Conservation (phyloP, 2,113 vertebrate species). For the Heptranchias perlo region DNA sequence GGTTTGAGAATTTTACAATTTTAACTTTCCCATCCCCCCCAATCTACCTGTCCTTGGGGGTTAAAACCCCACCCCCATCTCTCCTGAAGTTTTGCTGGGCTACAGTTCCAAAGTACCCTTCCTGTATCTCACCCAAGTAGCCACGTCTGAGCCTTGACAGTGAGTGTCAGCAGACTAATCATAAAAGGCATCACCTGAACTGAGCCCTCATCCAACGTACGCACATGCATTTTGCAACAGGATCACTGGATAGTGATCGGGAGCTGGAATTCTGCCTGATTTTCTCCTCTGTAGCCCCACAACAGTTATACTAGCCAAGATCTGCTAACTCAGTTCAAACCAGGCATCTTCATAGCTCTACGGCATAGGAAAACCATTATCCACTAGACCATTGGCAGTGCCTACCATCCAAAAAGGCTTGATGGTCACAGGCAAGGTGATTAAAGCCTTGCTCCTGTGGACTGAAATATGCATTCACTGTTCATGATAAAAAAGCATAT, state of each 20-base stretch:
- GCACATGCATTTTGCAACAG: not conserved
- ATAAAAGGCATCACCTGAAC: not conserved
- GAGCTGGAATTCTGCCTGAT: not conserved
- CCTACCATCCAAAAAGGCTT: not conserved
- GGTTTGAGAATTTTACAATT: no score
- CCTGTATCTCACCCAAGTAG: not conserved
- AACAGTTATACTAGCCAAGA: not conserved
- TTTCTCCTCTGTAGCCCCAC: not conserved
- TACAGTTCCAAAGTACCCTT: not conserved
- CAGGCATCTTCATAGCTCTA: not conserved
- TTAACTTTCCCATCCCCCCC: no score
- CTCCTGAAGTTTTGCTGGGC: not conserved
- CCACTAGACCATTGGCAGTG: no score
- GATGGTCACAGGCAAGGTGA: not conserved
- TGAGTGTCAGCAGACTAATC: not conserved
- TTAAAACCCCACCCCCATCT: not conserved
- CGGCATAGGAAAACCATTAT: not conserved
- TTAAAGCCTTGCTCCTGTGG: not conserved
- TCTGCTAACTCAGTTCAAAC: not conserved
- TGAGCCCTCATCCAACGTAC: not conserved
- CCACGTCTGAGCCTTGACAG: not conserved
- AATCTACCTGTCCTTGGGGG: no score
- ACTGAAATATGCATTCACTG: not conserved
- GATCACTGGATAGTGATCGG: not conserved
- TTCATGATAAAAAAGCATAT: not conserved